Conservation (phyloP, 2,888 invertebrate genomes). For the Ypsolopha sequella region DNA sequence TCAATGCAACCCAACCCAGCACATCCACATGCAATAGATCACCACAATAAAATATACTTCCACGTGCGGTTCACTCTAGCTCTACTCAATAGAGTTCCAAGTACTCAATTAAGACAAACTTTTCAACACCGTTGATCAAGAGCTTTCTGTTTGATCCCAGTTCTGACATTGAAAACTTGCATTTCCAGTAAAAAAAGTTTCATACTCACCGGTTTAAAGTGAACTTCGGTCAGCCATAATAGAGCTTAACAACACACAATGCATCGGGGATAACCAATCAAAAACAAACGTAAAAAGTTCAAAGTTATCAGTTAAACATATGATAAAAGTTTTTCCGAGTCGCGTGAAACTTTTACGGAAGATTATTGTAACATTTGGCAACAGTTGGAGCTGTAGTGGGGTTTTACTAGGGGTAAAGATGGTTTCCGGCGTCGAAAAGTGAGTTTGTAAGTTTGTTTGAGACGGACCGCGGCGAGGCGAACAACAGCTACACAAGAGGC, state of each 20-base stretch:
- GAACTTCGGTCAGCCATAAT: constrained; percentile 51
- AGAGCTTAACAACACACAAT: constrained; percentile 26
- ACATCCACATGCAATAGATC: not conserved
- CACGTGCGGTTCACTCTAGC: not conserved
- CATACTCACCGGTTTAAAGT: constrained; percentile 62
- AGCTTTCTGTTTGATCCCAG: not conserved
- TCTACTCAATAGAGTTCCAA: not conserved
- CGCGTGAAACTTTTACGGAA: not conserved
- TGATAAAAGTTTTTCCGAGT: not conserved
- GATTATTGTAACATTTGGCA: constrained; percentile 31
- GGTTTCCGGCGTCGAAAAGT: constrained; percentile 47
- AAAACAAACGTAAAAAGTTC: constrained; percentile 36
- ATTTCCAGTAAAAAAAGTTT: not conserved
- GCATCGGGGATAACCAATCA: constrained; percentile 23
- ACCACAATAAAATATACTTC: not conserved
- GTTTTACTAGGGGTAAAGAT: constrained; percentile 28
- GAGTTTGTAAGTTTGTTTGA: constrained; percentile 50
- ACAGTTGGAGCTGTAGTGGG: constrained; percentile 23
- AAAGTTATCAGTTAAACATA: not conserved
- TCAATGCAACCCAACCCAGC: constrained; percentile 17
- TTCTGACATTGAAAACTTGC: not conserved
- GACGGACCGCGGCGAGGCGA: constrained; percentile 22
- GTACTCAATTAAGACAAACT: not conserved
- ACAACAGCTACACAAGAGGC: constrained; percentile 11
- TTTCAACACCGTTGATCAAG: not conserved